These are phyloP conservation scores for Cranoglanis bouderius DNA, from an alignment of 2,113 vertebrate genomes.

Conservation along the genomic window DNA sequence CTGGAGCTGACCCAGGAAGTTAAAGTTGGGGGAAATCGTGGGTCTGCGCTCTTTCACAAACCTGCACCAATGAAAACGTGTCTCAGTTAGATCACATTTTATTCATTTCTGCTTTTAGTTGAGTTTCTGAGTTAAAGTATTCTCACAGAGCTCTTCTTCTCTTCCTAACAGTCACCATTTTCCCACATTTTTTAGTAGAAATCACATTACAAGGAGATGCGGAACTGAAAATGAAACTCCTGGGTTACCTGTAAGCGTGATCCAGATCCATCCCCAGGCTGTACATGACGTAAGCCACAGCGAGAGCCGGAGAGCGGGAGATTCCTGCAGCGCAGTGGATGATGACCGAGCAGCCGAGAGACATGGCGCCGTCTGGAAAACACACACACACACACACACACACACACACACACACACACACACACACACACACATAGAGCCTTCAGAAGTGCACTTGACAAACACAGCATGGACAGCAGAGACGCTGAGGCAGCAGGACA, in stretches of 20 bases:
- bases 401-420: conserved; percentile 18
- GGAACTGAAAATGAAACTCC: no score
- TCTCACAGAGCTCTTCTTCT: background rate
- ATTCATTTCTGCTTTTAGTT: background rate
- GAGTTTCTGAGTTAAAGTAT: background rate
- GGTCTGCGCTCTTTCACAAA: conserved; percentile 81
- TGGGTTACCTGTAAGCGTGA: conserved; percentile 76
- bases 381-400: background rate
- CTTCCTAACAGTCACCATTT: background rate
- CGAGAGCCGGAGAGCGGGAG: conserved; percentile 79
- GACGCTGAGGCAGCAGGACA: background rate
- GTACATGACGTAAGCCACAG: conserved; percentile 80
- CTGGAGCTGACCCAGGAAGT: conserved; percentile 81
- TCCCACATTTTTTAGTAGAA: background rate
- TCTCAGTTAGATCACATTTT: background rate
- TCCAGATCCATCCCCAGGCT: conserved; percentile 74
- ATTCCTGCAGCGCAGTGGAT: conserved; percentile 81
- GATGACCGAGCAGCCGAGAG: conserved; percentile 71
- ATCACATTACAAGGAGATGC: background rate
- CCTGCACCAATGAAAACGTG: conserved; percentile 53
- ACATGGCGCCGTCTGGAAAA: conserved; percentile 71
- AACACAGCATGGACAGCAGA: background rate
- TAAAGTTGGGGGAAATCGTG: conserved; percentile 82
- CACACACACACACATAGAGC: background rate
- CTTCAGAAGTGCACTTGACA: background rate